Percentiles rank a stretch among this genome's conserved stretches.
Conservation (phyloP, 2,113 vertebrate species). For the Ictalurus furcatus region DNA sequence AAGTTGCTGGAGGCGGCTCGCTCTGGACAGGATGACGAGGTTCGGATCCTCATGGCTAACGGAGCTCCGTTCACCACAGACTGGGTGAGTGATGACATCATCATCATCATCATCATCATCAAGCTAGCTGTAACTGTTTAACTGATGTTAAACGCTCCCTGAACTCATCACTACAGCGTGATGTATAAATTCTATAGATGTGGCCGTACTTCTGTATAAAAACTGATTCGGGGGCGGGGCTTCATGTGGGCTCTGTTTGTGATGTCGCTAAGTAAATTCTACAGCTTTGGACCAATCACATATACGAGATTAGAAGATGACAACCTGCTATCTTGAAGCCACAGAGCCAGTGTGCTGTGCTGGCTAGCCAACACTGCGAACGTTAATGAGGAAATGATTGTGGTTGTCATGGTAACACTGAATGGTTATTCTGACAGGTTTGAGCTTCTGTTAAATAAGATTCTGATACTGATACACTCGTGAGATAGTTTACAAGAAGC, state of each 20-base stretch:
- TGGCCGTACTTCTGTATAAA: not conserved
- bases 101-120: not conserved
- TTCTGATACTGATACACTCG: not conserved
- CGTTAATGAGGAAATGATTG: not conserved
- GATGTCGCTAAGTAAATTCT: not conserved
- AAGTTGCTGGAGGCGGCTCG: constrained; percentile 88
- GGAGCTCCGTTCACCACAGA: constrained; percentile 90
- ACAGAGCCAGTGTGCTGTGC: not conserved
- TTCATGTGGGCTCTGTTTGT: not conserved
- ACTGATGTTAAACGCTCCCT: not conserved
- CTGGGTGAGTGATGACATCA: constrained; percentile 75
- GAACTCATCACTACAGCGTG: not conserved
- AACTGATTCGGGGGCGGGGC: not conserved
- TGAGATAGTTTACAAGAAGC: not conserved
- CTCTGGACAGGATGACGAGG: constrained; percentile 87
- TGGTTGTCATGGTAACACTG: not conserved
- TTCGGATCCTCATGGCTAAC: constrained; percentile 89
- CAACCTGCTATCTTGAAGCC: not conserved
- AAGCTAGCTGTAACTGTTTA: not conserved
- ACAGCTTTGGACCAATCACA: not conserved
- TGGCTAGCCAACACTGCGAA: not conserved
- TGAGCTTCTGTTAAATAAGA: not conserved
- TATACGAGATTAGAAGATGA: not conserved
- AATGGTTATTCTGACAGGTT: not conserved
- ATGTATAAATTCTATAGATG: not conserved